These are phyloP conservation scores for Drosophila fungiperda DNA, from an alignment of 2,888 invertebrate species.

Conservation along the genomic window DNA sequence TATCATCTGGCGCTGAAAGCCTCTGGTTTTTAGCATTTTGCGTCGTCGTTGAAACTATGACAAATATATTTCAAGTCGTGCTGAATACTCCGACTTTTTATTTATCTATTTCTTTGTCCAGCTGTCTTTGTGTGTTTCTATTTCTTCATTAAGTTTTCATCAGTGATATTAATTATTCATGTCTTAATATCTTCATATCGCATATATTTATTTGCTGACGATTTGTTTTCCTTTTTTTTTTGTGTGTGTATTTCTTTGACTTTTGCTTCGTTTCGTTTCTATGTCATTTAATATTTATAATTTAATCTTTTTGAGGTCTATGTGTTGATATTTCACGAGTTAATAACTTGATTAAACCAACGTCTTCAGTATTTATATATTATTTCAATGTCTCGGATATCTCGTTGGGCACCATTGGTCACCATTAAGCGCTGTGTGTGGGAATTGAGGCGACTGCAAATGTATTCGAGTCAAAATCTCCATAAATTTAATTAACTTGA, in stretches of 20 bases:
- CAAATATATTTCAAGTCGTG: slow-evolving; percentile 79
- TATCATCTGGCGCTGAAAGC: slow-evolving; percentile 35
- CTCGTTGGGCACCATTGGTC: slow-evolving; percentile 1
- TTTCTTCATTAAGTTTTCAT: slow-evolving; percentile 82
- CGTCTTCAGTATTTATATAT: slow-evolving; percentile 45
- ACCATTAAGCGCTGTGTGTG: slow-evolving; percentile 63
- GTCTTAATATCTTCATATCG: slow-evolving; percentile 79
- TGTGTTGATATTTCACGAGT: slow-evolving; percentile 81
- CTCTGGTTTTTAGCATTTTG: slow-evolving; percentile 74
- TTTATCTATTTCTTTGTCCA: slow-evolving; percentile 39
- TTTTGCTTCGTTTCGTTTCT: slow-evolving; percentile 56
- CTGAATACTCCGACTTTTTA: slow-evolving; percentile 62
- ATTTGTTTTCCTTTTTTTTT: slow-evolving; percentile 32
- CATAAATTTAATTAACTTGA: slow-evolving; percentile 68
- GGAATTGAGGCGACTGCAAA: slow-evolving; percentile 50
- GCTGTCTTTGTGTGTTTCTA: slow-evolving; percentile 58
- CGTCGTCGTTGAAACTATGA: slow-evolving; percentile 74
- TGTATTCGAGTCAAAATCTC: slow-evolving; percentile 47
- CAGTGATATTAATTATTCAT: slow-evolving; percentile 82
- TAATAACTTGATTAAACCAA: slow-evolving; percentile 79
- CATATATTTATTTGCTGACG: slow-evolving; percentile 64
- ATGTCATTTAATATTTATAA: slow-evolving; percentile 77
- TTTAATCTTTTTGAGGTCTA: slow-evolving; percentile 65
- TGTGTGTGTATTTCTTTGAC: slow-evolving; percentile 12
- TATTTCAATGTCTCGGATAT: slow-evolving; percentile 26